These are phyloP conservation scores for Poeciliopsis presidionis DNA, from an alignment of 2,797 vertebrate genomes.

Conservation along the genomic window DNA sequence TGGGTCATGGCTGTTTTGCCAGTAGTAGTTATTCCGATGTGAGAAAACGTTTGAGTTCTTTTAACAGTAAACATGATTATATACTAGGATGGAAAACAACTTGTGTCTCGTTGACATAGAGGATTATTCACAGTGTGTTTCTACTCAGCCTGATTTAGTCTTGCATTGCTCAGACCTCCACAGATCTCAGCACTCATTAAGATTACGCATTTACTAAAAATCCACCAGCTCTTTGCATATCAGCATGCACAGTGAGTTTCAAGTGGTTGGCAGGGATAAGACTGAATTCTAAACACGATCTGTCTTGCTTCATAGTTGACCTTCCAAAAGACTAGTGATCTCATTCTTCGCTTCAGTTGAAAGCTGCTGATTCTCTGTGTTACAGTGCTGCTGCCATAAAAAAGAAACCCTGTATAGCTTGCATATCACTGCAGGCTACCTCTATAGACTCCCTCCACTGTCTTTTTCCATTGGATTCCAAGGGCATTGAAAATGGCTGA, in stretches of 20 bases:
- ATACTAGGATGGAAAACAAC: conserved; percentile 61
- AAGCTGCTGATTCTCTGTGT: conserved; percentile 81
- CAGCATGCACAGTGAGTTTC: conserved; percentile 71
- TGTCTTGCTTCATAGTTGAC: conserved; percentile 77
- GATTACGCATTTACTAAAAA: conserved; percentile 81
- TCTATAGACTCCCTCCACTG: conserved; percentile 59
- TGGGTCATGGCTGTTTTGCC: background rate
- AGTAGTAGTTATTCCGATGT: conserved; percentile 40
- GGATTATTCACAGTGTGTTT: conserved; percentile 81
- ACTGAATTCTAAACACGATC: conserved; percentile 80
- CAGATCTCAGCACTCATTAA: conserved; percentile 81
- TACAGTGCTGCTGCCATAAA: conserved; percentile 75
- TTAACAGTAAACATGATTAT: conserved; percentile 75
- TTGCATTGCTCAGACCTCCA: conserved; percentile 71
- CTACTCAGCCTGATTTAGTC: conserved; percentile 78
- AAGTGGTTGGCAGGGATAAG: conserved; percentile 72
- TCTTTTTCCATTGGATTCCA: conserved; percentile 78
- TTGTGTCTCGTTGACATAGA: conserved; percentile 79
- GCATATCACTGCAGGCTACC: conserved; percentile 83
- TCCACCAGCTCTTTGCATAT: conserved; percentile 78
- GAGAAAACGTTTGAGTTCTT: conserved; percentile 54
- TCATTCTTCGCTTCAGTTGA: conserved; percentile 82
- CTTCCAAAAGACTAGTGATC: conserved; percentile 83
- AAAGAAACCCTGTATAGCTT: conserved; percentile 71
- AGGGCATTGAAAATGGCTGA: conserved; percentile 80